Evolutionary conservation across 2,113 vertebrate genomes (phyloP).

Genomic region (Rhea pennata): DNA sequence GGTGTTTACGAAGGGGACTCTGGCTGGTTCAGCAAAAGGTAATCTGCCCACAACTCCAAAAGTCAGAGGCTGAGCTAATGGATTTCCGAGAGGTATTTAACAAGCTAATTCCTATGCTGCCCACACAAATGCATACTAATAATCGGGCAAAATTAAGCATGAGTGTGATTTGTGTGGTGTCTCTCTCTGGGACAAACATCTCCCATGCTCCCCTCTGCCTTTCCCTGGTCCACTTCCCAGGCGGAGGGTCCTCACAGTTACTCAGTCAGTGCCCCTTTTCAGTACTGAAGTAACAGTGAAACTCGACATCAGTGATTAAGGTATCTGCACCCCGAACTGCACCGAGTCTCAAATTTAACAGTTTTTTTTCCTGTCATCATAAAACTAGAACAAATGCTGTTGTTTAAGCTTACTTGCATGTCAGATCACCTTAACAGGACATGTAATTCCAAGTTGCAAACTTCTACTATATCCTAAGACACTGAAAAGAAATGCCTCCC

Average conservation of each 20-base stretch:
- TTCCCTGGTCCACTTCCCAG: neutral
- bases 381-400: neutral
- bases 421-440: neutral
- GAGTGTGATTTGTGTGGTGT: neutral
- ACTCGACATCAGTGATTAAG: neutral
- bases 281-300: neutral
- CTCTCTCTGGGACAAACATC: neutral
- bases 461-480: neutral
- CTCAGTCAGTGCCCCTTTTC: neutral
- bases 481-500: neutral
- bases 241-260: neutral
- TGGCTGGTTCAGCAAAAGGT: neutral
- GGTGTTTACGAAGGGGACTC: neutral
- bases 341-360: neutral
- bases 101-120: neutral
- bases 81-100: neutral
- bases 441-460: neutral
- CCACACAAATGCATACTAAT: neutral
- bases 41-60: neutral
- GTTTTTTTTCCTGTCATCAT: neutral
- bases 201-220: neutral
- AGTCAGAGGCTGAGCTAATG: neutral
- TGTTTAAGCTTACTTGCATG: neutral
- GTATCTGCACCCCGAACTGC: neutral
- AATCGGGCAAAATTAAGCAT: neutral